A percentile compares a stretch with the other conserved stretches of the same genome.
Conservation (phyloP, 2,797 vertebrate species). For the Caiman crocodilus region DNA sequence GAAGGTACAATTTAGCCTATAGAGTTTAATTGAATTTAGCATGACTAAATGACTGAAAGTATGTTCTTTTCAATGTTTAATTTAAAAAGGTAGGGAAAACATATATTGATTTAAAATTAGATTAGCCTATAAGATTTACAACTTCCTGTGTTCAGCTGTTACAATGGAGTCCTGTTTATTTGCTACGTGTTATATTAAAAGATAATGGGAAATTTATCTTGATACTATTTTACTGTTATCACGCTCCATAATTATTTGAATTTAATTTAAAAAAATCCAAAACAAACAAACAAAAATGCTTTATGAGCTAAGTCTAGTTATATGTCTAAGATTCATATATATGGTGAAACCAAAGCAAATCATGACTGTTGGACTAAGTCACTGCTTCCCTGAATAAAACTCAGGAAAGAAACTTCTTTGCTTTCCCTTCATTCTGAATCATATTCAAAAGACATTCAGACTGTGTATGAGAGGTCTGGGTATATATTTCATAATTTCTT, state of each 20-base stretch:
- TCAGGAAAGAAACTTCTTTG: background rate
- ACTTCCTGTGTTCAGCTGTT: background rate
- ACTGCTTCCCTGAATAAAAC: background rate
- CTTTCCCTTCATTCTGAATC: background rate
- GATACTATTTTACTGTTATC: background rate
- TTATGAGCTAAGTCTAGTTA: background rate
- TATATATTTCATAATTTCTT: background rate
- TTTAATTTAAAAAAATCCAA: conserved; percentile 1
- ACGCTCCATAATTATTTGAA: background rate
- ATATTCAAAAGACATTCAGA: background rate
- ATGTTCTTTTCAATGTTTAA: background rate
- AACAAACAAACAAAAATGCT: background rate
- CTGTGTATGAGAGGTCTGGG: background rate
- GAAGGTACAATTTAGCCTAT: background rate
- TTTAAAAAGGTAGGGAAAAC: conserved; percentile 6
- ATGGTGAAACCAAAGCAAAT: background rate
- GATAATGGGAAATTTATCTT: background rate
- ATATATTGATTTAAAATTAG: conserved; percentile 35
- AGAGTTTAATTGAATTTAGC: background rate
- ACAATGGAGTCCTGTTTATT: background rate
- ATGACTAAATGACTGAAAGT: background rate
- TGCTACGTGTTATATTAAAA: background rate
- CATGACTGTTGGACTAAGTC: background rate
- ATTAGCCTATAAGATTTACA: background rate
- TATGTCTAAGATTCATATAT: accelerated